A percentile compares a stretch with the other conserved stretches of the same genome.
Evolutionary conservation across 2,113 vertebrate species (phyloP).

Genomic region (Phyllostomus discolor): DNA sequence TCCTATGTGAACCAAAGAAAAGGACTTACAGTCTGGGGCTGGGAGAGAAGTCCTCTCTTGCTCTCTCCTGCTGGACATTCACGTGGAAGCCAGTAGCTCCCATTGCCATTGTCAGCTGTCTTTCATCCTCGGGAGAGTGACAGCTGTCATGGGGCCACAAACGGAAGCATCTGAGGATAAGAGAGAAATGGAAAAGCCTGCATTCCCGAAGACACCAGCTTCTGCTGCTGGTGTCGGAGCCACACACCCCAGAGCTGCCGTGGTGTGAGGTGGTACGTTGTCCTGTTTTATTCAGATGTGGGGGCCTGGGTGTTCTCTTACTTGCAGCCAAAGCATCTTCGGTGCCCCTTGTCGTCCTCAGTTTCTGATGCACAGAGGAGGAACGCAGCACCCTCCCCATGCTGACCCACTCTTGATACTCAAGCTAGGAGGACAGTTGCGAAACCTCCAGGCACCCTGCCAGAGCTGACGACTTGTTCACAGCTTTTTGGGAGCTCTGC

Average conservation of each 20-base stretch:
- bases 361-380: not conserved
- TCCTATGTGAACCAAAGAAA: not conserved
- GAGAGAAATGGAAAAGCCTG: not conserved
- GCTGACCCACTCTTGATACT: not conserved
- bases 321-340: not conserved
- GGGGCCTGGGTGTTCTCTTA: not conserved
- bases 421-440: not conserved
- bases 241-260: not conserved
- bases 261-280: accelerated
- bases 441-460: slow-evolving; percentile 43
- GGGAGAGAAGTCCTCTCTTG: not conserved
- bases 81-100: not conserved
- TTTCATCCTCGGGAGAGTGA: not conserved
- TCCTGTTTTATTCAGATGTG: not conserved
- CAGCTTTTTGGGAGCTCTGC: slow-evolving; percentile 41
- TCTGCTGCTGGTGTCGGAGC: not conserved
- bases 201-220: not conserved
- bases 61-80: not conserved
- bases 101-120: not conserved
- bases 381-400: accelerated
- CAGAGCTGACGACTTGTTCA: slow-evolving; percentile 46
- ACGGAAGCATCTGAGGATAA: not conserved
- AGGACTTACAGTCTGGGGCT: not conserved
- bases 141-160: not conserved
- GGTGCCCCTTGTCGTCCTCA: not conserved